Conservation (phyloP, 2,797 vertebrate species). For the Corythornis leucogaster region DNA sequence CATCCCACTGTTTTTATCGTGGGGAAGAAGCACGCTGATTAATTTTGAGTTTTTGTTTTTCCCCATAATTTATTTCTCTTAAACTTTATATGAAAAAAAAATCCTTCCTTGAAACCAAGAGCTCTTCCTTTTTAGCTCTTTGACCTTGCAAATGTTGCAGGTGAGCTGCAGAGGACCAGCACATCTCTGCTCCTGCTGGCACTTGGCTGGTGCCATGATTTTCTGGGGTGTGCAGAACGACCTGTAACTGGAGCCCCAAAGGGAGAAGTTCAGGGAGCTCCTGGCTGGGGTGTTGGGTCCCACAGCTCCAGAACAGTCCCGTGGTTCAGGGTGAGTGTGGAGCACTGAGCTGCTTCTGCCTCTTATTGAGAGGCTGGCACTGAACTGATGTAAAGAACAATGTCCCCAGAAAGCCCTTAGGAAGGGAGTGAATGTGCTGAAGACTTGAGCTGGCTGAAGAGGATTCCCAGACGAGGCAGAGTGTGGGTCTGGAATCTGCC, state of each 20-base stretch:
- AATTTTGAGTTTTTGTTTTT: not conserved
- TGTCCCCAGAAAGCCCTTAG: not conserved
- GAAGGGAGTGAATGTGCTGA: not conserved
- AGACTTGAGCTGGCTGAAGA: not conserved
- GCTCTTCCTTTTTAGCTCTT: not conserved
- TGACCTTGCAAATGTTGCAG: not conserved
- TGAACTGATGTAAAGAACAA: not conserved
- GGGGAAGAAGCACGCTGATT: not conserved
- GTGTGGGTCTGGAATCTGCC: not conserved
- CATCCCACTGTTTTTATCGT: not conserved
- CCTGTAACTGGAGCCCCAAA: not conserved
- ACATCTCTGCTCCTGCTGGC: not conserved
- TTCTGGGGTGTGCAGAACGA: not conserved
- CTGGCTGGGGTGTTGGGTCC: not conserved
- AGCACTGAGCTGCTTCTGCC: not conserved
- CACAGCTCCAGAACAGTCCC: fast-evolving
- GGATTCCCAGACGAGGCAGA: not conserved
- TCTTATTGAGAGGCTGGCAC: not conserved
- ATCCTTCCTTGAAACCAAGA: not conserved
- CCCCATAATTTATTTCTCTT: not conserved
- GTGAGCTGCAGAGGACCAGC: not conserved
- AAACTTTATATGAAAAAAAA: not conserved
- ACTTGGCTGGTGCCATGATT: not conserved
- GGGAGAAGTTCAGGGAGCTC: not conserved
- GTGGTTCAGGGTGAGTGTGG: not conserved